A percentile compares a stretch with the other conserved stretches of the same genome.
Evolutionary conservation across 1,140 invertebrate genomes (phyloP).

Genomic region (Artemia franciscana): DNA sequence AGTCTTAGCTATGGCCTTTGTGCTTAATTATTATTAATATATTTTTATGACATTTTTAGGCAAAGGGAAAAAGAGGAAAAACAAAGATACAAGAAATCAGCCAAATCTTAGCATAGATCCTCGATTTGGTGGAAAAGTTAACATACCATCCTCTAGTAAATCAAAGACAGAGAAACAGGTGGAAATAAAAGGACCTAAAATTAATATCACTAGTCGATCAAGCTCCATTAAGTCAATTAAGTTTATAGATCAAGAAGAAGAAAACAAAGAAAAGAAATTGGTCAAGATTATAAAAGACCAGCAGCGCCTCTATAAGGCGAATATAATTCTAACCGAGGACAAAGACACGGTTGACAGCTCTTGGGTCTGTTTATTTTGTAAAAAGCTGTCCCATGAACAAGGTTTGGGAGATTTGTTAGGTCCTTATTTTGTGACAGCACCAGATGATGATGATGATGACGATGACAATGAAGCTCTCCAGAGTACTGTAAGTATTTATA

Average conservation of each 20-base stretch:
- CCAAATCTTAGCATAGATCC: not conserved
- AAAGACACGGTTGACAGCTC: not conserved
- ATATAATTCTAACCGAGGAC: not conserved
- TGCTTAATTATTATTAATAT: too few species aligned
- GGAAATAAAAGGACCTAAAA: not conserved
- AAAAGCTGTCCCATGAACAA: not conserved
- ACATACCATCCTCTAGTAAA: not conserved
- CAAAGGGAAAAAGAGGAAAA: too few species aligned
- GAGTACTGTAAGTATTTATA: not conserved
- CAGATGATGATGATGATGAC: not conserved
- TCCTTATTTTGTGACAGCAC: not conserved
- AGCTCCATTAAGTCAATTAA: not conserved
- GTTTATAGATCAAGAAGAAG: not conserved
- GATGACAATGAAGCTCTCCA: not conserved
- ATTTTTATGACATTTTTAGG: too few species aligned
- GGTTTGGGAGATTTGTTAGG: not conserved
- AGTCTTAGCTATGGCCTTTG: too few species aligned
- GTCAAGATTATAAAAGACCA: not conserved
- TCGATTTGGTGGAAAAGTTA: not conserved
- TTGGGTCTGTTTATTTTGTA: not conserved
- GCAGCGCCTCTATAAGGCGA: not conserved
- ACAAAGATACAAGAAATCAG: too few species aligned
- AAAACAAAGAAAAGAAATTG: not conserved
- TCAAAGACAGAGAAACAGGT: not conserved
- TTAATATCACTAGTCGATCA: not conserved